phyloP scores from a whole-genome alignment of 2,888 invertebrate genomes.

The Boloria euphrosyne region DNA sequence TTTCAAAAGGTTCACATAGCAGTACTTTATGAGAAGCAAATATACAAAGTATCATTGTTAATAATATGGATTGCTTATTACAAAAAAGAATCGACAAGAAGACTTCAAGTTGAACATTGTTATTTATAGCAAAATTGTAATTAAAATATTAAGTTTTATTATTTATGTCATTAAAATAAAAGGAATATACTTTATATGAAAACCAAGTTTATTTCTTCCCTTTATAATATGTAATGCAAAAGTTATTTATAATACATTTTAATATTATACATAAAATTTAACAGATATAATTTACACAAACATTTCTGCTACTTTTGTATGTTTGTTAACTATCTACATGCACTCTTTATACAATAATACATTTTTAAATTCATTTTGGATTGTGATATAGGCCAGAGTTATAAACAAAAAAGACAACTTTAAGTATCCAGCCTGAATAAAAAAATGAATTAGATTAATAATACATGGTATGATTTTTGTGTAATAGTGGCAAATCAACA shows the following conservation, averaged over 20 bases:
- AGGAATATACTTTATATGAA: slow-evolving; percentile 24
- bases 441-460: slow-evolving; percentile 4
- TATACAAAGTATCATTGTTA: not conserved
- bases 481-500: not conserved
- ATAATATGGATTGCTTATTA: too few relatives aligned
- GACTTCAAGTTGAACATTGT: too few relatives aligned
- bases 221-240: slow-evolving; percentile 27
- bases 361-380: not conserved
- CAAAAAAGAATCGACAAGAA: too few relatives aligned
- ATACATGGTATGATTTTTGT: not conserved
- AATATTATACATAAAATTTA: slow-evolving; percentile 24
- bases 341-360: slow-evolving; percentile 11
- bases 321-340: slow-evolving; percentile 13
- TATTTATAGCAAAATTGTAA: not conserved
- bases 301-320: slow-evolving; percentile 16
- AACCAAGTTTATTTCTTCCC: slow-evolving; percentile 31
- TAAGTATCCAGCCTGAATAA: slow-evolving; percentile 22
- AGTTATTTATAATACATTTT: slow-evolving; percentile 30
- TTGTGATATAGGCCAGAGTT: slow-evolving; percentile 1
- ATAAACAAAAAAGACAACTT: slow-evolving; percentile 2
- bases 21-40: slow-evolving; percentile 58
- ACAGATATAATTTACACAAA: slow-evolving; percentile 21
- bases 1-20: slow-evolving; percentile 64
- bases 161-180: slow-evolving; percentile 3
- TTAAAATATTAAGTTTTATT: not conserved